Conservation (phyloP, 2,113 vertebrate genomes). For the Theristicus caerulescens region DNA sequence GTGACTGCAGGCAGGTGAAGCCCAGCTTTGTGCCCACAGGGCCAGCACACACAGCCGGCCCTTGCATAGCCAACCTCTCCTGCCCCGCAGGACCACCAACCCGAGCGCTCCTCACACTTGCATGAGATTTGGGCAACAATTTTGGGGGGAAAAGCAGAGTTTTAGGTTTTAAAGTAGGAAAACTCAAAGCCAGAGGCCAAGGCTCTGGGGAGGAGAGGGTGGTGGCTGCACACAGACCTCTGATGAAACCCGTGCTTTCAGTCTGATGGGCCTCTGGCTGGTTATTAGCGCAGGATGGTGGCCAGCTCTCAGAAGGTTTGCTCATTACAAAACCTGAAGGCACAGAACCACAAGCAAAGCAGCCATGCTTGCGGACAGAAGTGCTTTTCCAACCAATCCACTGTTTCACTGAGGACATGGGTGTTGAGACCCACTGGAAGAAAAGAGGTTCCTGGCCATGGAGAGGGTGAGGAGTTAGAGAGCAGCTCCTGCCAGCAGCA, state of each 20-base stretch:
- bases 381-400: background rate
- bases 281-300: background rate
- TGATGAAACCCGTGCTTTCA: fast-evolving
- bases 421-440: background rate
- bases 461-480: background rate
- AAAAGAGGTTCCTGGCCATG: background rate
- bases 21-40: background rate
- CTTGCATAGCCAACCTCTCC: background rate
- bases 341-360: background rate
- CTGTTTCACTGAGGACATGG: background rate
- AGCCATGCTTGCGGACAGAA: background rate
- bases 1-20: background rate
- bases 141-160: background rate
- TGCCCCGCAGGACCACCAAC: background rate
- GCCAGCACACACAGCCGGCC: background rate
- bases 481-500: background rate
- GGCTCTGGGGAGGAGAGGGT: background rate
- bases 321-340: background rate
- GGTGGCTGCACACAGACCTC: background rate
- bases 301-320: background rate
- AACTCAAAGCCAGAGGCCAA: background rate
- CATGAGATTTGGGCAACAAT: background rate
- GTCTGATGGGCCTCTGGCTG: background rate
- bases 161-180: background rate
- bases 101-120: background rate